These are phyloP conservation scores for Malaclemys terrapin DNA, from an alignment of 2,113 vertebrate genomes.

Conservation along the genomic window DNA sequence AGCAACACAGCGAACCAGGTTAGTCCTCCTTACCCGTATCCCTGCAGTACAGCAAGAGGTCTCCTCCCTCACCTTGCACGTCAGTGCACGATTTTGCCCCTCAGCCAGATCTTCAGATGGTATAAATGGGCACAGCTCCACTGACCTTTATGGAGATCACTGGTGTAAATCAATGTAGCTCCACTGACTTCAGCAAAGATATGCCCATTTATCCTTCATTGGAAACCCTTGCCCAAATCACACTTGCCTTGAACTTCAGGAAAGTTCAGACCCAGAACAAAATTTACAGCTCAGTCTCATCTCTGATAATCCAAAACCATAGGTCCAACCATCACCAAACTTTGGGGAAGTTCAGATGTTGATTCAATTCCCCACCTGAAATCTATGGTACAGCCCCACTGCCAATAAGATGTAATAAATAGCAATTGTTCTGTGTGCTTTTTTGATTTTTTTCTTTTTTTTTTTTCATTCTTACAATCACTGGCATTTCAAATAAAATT, in stretches of 20 bases:
- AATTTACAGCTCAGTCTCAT: not conserved
- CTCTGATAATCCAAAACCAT: not conserved
- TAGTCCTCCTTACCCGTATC: not conserved
- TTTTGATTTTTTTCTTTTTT: not conserved
- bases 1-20: not conserved
- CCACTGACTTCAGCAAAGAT: not conserved
- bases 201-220: not conserved
- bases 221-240: not conserved
- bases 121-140: not conserved
- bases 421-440: not conserved
- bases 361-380: not conserved
- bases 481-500: not conserved
- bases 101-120: not conserved
- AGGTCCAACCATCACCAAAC: not conserved
- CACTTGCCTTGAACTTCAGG: not conserved
- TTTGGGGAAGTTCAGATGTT: not conserved
- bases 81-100: accelerated
- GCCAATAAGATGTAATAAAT: not conserved
- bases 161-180: not conserved
- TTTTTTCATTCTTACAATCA: not conserved
- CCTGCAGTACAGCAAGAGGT: not conserved
- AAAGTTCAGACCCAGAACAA: not conserved
- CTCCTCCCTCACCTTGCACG: accelerated
- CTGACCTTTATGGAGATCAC: not conserved
- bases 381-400: not conserved